A percentile compares a stretch with the other conserved stretches of the same genome.
Evolutionary conservation across 2,888 invertebrate genomes (phyloP).

Genomic region (Acronicta alni): DNA sequence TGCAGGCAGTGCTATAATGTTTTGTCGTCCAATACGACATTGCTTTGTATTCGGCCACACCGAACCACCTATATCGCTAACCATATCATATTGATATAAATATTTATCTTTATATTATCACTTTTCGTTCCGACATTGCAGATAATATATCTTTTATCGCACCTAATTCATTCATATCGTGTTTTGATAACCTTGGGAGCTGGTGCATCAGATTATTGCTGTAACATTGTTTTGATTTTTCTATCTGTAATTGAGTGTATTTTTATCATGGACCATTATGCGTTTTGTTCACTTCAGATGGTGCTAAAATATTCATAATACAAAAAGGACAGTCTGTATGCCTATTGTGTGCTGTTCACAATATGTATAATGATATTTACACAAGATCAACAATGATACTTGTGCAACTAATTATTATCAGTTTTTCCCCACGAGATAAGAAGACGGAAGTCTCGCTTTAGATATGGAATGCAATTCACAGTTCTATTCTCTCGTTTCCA

Average conservation of each 20-base stretch:
- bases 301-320: slow-evolving; percentile 32
- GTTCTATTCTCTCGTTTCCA: not conserved
- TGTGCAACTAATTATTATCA: slow-evolving; percentile 41
- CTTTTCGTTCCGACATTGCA: slow-evolving; percentile 49
- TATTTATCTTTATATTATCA: slow-evolving; percentile 52
- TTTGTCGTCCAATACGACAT: slow-evolving; percentile 16
- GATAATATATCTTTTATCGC: slow-evolving; percentile 63
- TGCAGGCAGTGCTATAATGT: not conserved
- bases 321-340: slow-evolving; percentile 10
- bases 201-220: slow-evolving; percentile 55
- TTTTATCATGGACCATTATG: slow-evolving; percentile 22
- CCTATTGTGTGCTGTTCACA: slow-evolving; percentile 25
- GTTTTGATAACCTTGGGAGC: slow-evolving; percentile 69
- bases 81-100: slow-evolving; percentile 46
- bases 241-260: slow-evolving; percentile 24
- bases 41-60: slow-evolving; percentile 32
- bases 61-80: slow-evolving; percentile 19
- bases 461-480: slow-evolving; percentile 22
- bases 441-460: slow-evolving; percentile 30
- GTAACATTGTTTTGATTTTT: slow-evolving; percentile 55
- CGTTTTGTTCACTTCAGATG: slow-evolving; percentile 23
- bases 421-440: slow-evolving; percentile 35
- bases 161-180: slow-evolving; percentile 68
- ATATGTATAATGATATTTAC: slow-evolving; percentile 42
- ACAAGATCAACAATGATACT: slow-evolving; percentile 37